Base-by-base conservation (phyloP, 2,797 vertebrate genomes). In the Coilia nasus region DNA sequence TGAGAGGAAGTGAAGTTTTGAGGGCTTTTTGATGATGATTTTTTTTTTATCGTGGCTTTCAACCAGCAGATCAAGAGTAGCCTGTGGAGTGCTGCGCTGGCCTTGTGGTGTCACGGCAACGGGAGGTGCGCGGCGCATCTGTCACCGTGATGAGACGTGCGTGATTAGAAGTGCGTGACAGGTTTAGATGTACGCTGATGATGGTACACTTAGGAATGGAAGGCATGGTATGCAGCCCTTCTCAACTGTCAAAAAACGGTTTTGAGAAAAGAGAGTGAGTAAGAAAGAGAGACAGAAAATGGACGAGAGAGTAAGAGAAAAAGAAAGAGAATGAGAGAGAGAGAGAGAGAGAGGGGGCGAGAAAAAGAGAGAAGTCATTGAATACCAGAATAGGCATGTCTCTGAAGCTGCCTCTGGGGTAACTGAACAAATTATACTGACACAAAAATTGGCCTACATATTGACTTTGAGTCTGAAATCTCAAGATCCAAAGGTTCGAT, bases 381-480 rank as follows among this genome's bases (percentile, higher is more conserved):
- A 28, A 41, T 35, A 75, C 67, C 67, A 41, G 28, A 75, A 75
- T 75, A 75, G 67, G 67, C 67, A 35, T 41, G 28, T 75, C 67
- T 75, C 28, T 75, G 67, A 75, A 75, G 84, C 44, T 35, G 54
- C 83, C 82, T 90, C 90, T 87, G 86, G 59, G 84, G 85, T 87
- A 87, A 84, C 86, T 59, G 81, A 31, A 81, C 83, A 87, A 89
- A 88, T 89, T 88, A 89, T 87, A 90, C 87, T 86, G 85, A 83
- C 86, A 83, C 85, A 83, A 83, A 88, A 87, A 90, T 90, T 90
- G 88, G 88, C 88, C 88, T 88, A 87, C 87, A 87, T 75, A 75
- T 75, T 75, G 67, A 75, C 67, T 75, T 41, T 75, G 67, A 75
- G 28, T 75, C 67, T 17, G 31, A 75, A 75, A 28, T 75, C 67